Conservation (phyloP, 64 coral and sea anemone genomes). For the Montipora sp. region DNA sequence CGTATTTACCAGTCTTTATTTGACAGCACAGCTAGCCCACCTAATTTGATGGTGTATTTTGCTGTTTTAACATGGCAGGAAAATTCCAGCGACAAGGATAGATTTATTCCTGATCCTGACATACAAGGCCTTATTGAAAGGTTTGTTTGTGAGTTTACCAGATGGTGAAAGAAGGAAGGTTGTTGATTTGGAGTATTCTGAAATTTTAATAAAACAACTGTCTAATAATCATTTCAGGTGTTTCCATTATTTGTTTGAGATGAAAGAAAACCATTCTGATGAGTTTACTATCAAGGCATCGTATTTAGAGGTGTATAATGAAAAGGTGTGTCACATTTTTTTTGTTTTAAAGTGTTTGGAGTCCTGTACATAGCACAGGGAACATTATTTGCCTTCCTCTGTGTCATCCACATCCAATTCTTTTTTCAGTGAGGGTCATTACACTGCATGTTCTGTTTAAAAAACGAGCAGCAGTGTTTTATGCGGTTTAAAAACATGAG, state of each 20-base stretch:
- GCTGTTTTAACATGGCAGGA: conserved; percentile 56
- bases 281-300: conserved; percentile 83
- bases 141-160: not conserved
- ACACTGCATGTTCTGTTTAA: too few relatives aligned
- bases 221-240: conserved; percentile 52
- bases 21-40: too few relatives aligned
- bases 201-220: not conserved
- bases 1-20: too few relatives aligned
- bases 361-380: too few relatives aligned
- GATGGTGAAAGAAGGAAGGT: not conserved
- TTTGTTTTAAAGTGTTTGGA: not conserved
- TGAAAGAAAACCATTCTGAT: conserved; percentile 78
- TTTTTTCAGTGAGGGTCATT: too few relatives aligned
- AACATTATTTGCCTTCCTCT: too few relatives aligned
- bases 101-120: conserved; percentile 75
- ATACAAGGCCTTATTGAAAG: conserved; percentile 87
- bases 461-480: too few relatives aligned
- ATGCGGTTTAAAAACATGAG: too few relatives aligned
- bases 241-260: conserved; percentile 94
- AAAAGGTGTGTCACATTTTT: conserved; percentile 64
- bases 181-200: not conserved
- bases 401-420: too few relatives aligned
- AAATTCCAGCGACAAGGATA: conserved; percentile 32
- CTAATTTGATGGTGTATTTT: not conserved
- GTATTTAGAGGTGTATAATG: conserved; percentile 98